A percentile compares a stretch with the other conserved stretches of the same genome.
phyloP scores from a whole-genome alignment of 2,797 vertebrate genomes.

The Corythornis leucogaster region DNA sequence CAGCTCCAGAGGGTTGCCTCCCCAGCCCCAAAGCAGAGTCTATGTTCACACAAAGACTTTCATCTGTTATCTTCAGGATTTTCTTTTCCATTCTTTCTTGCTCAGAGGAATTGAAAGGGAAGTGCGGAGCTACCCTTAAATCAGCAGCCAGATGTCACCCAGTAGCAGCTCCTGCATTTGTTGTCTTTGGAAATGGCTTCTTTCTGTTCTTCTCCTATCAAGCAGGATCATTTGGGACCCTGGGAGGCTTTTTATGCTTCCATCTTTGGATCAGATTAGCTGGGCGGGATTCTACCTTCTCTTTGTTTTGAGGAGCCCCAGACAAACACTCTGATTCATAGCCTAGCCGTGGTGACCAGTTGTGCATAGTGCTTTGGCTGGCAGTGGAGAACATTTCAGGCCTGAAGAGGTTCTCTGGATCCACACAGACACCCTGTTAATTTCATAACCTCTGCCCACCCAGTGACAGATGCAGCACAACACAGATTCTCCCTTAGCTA shows the following conservation, averaged over 20 bases:
- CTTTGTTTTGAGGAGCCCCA: not conserved
- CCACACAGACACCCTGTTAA: not conserved
- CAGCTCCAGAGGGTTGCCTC: not conserved
- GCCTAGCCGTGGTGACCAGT: not conserved
- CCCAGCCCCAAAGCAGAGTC: not conserved
- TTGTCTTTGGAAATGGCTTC: not conserved
- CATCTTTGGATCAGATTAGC: not conserved
- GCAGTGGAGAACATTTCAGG: not conserved
- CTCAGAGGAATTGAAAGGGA: not conserved
- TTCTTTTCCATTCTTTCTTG: not conserved
- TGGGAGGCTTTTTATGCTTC: not conserved
- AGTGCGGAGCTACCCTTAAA: not conserved
- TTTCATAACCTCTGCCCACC: not conserved
- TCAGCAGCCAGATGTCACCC: not conserved
- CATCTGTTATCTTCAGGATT: not conserved
- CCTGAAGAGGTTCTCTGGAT: not conserved
- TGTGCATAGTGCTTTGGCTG: not conserved
- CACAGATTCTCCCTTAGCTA: not conserved
- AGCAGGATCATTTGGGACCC: not conserved
- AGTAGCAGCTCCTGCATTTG: not conserved
- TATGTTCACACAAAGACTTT: not conserved
- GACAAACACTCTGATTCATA: not conserved
- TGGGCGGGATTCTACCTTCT: not conserved
- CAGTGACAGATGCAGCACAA: not conserved
- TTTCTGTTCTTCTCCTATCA: not conserved